These are phyloP conservation scores for Nudaria mundana DNA, from an alignment of 2,888 invertebrate genomes.

Conservation along the genomic window DNA sequence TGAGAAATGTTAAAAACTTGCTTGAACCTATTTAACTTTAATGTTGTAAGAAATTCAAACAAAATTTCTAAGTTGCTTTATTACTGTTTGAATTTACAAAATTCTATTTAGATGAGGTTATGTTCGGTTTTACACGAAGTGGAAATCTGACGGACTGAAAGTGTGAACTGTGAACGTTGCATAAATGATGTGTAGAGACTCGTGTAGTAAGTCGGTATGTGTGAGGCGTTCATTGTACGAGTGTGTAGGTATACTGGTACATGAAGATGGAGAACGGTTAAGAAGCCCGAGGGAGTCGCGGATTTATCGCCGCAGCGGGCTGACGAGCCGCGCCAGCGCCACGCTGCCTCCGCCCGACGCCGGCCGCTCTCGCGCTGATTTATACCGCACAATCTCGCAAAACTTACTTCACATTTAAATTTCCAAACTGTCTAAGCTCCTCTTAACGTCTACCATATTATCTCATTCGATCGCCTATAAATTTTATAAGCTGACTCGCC, in stretches of 20 bases:
- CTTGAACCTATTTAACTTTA: conserved; percentile 38
- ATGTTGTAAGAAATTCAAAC: conserved; percentile 24
- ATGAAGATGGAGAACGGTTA: conserved; percentile 69
- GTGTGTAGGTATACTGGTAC: conserved; percentile 41
- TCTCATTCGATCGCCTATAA: conserved; percentile 81
- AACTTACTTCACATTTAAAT: conserved; percentile 82
- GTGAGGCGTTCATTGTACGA: too few relatives aligned
- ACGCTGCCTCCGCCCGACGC: conserved; percentile 41
- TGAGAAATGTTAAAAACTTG: conserved; percentile 51
- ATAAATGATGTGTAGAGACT: conserved; percentile 24
- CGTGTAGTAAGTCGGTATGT: conserved; percentile 20
- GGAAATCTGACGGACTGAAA: conserved; percentile 9
- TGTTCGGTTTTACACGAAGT: neutral
- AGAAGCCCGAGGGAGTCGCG: conserved; percentile 73
- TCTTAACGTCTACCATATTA: conserved; percentile 81
- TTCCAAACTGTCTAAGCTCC: conserved; percentile 81
- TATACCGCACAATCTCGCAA: conserved; percentile 80
- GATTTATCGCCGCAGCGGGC: conserved; percentile 72
- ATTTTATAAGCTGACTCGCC: conserved; percentile 79
- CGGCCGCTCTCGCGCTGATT: conserved; percentile 69
- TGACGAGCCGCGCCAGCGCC: conserved; percentile 56
- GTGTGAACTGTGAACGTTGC: conserved; percentile 15
- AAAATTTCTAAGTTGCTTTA: neutral
- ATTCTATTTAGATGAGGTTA: too few relatives aligned
- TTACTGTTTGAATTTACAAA: too few relatives aligned